These are phyloP conservation scores for Cyphomyrmex costatus DNA, from an alignment of 1,140 invertebrate species.

Conservation along the genomic window DNA sequence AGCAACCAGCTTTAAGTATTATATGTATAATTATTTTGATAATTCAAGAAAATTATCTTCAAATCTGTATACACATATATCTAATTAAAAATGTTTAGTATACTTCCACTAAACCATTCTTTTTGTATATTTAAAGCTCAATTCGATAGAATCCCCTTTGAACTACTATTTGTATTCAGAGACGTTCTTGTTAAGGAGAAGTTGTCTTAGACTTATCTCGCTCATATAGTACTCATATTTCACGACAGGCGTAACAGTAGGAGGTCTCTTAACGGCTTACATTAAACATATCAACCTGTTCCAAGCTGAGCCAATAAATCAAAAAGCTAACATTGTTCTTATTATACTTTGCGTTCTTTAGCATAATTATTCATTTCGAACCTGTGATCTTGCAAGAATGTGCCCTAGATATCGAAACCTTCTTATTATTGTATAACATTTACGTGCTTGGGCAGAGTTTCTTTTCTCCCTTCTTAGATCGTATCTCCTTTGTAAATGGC, in stretches of 20 bases:
- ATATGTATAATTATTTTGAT: too few relatives aligned
- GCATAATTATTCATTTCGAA: slow-evolving; percentile 50
- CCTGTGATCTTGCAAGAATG: slow-evolving; percentile 47
- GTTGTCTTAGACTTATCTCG: slow-evolving; percentile 1
- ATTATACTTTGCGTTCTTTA: slow-evolving; percentile 35
- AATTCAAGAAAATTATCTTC: too few relatives aligned
- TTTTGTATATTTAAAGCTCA: not conserved
- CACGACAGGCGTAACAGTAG: slow-evolving; percentile 7
- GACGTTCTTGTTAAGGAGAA: slow-evolving; percentile 5
- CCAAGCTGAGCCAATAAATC: slow-evolving; percentile 5
- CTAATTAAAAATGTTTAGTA: too few relatives aligned
- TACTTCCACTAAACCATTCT: not conserved
- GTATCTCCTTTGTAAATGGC: slow-evolving; percentile 42
- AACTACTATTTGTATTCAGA: not conserved
- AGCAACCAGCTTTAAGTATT: too few relatives aligned
- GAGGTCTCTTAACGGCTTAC: slow-evolving; percentile 27
- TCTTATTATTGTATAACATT: slow-evolving; percentile 35
- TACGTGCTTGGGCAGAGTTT: not conserved
- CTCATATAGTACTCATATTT: slow-evolving; percentile 7
- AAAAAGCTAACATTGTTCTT: slow-evolving; percentile 41
- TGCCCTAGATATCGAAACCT: slow-evolving; percentile 41
- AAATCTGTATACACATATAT: too few relatives aligned
- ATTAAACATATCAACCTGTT: slow-evolving; percentile 44
- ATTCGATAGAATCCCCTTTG: not conserved
- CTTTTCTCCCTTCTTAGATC: slow-evolving; percentile 12